Evolutionary conservation across 2,113 vertebrate genomes (phyloP).

Genomic region (Heloderma charlesbogerti): DNA sequence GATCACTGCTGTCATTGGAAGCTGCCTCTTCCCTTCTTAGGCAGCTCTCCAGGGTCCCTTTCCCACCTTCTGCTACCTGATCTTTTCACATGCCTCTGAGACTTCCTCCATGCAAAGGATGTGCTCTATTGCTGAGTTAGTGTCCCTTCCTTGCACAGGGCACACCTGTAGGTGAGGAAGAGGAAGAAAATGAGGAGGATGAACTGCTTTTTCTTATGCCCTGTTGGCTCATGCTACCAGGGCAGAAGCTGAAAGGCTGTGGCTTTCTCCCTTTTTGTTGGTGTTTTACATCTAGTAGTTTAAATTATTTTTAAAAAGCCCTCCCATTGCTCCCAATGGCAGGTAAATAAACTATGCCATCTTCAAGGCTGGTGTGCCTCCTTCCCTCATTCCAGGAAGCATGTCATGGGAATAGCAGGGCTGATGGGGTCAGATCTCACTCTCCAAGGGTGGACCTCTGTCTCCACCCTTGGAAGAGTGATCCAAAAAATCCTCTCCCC

Average conservation of each 20-base stretch:
- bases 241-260: too few relatives aligned
- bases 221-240: neutral
- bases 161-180: neutral
- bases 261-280: too few relatives aligned
- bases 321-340: neutral
- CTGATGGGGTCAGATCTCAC: too few relatives aligned
- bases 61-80: neutral
- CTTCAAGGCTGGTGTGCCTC: neutral
- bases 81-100: neutral
- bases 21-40: neutral
- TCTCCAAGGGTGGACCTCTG: too few relatives aligned
- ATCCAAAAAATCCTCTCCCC: neutral
- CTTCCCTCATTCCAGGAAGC: neutral
- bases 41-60: neutral
- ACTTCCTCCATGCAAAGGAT: neutral
- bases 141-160: neutral
- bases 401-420: too few relatives aligned
- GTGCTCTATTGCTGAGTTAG: neutral
- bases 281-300: too few relatives aligned
- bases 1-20: neutral
- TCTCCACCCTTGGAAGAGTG: too few relatives aligned
- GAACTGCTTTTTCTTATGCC: neutral
- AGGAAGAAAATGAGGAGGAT: neutral
- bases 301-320: neutral
- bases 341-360: neutral